Evolutionary conservation across 92 coral and sea anemone species (phyloP).

Genomic region (Porites divaricata): DNA sequence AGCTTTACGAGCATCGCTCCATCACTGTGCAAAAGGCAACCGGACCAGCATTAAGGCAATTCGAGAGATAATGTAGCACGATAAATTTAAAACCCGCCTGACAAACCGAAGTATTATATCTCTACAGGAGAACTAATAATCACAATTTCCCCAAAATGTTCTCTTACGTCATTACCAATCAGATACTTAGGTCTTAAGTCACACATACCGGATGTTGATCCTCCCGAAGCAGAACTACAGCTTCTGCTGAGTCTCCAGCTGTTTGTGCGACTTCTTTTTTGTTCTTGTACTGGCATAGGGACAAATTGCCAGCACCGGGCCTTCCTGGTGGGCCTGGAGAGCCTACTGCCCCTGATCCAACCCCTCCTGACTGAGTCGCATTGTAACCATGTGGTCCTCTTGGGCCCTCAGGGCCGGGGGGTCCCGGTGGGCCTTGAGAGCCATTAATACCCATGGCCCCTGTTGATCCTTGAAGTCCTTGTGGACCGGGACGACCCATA

Average conservation of each 20-base stretch:
- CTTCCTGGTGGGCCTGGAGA: constrained; percentile 57
- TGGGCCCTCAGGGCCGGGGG: constrained; percentile 41
- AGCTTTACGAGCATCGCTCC: too few relatives aligned
- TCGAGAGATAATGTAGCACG: too few relatives aligned
- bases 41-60: too few relatives aligned
- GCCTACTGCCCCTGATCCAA: constrained; percentile 51
- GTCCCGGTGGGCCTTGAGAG: constrained; percentile 44
- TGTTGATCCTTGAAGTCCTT: constrained; percentile 43
- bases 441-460: constrained; percentile 45
- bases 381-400: constrained; percentile 46
- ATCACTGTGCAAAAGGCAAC: too few relatives aligned
- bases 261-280: constrained; percentile 62
- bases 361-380: constrained; percentile 32
- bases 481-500: constrained; percentile 43
- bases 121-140: too few relatives aligned
- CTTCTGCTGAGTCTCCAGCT: constrained; percentile 64
- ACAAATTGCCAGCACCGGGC: constrained; percentile 77
- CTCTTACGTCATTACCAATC: too few relatives aligned
- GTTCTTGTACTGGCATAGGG: constrained; percentile 59
- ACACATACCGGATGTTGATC: constrained; percentile 36
- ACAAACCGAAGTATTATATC: too few relatives aligned
- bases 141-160: too few relatives aligned
- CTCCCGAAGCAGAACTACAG: constrained; percentile 36
- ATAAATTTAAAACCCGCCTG: too few relatives aligned
- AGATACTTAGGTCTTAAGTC: too few relatives aligned